Conservation (phyloP, 2,888 invertebrate species). For the Synergus umbraculus region DNA sequence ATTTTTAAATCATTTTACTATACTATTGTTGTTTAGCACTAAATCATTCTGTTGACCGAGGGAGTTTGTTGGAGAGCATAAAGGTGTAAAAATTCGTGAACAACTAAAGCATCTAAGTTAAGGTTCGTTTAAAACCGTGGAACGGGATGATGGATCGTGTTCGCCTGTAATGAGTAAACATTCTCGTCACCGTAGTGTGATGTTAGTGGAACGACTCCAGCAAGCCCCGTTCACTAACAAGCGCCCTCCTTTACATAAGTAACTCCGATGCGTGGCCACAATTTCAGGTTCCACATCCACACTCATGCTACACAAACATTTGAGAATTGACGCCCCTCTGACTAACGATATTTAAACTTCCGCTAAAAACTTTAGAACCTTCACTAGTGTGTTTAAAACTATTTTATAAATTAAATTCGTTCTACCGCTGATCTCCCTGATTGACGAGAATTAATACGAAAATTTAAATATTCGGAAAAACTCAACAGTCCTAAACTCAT, state of each 20-base stretch:
- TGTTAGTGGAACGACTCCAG: slow-evolving; percentile 9
- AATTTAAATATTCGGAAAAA: background rate
- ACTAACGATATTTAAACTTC: background rate
- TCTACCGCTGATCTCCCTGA: too few relatives aligned
- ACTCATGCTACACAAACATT: background rate
- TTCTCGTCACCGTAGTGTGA: slow-evolving; percentile 11
- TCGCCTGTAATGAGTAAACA: slow-evolving; percentile 20
- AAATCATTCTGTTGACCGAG: background rate
- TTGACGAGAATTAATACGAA: too few relatives aligned
- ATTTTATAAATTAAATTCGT: too few relatives aligned
- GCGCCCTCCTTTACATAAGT: slow-evolving; percentile 19
- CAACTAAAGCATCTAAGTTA: slow-evolving; percentile 9
- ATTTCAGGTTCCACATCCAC: slow-evolving; percentile 8
- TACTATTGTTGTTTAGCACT: background rate
- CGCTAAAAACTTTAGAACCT: background rate
- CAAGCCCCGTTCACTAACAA: slow-evolving; percentile 10
- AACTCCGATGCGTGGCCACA: slow-evolving; percentile 9
- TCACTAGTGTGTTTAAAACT: too few relatives aligned
- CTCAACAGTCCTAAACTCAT: background rate
- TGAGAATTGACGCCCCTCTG: background rate
- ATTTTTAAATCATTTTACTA: too few relatives aligned
- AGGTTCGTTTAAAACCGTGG: background rate
- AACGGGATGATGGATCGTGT: slow-evolving; percentile 23
- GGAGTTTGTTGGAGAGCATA: background rate
- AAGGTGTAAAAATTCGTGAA: background rate